Evolutionary conservation across 2,888 invertebrate genomes (phyloP).

Genomic region (Aquatica leii): DNA sequence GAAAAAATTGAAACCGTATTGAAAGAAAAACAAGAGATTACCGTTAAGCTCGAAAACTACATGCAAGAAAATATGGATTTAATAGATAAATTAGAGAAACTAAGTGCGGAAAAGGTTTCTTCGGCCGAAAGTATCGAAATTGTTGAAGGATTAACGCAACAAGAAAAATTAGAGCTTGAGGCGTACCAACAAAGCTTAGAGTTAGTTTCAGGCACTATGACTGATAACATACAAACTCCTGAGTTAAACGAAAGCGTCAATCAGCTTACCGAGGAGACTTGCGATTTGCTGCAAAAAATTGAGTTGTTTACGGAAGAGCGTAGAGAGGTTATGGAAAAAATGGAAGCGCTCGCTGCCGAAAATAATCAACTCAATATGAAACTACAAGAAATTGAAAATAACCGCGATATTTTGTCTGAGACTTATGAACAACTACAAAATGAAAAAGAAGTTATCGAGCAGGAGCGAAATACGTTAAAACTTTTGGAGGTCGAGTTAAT

Average conservation of each 20-base stretch:
- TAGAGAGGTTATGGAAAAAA: constrained; percentile 74
- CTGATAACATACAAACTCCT: constrained; percentile 51
- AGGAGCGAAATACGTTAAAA: constrained; percentile 53
- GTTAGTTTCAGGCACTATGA: constrained; percentile 45
- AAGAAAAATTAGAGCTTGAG: constrained; percentile 75
- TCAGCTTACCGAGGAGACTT: constrained; percentile 69
- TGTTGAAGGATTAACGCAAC: constrained; percentile 74
- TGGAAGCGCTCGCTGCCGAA: constrained; percentile 69
- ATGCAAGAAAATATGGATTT: constrained; percentile 79
- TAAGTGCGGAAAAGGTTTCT: constrained; percentile 76
- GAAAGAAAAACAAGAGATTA: constrained; percentile 68
- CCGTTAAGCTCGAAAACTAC: constrained; percentile 70
- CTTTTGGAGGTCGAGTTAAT: constrained; percentile 43
- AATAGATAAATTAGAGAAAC: constrained; percentile 75
- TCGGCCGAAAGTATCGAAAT: constrained; percentile 81
- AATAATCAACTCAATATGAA: constrained; percentile 65
- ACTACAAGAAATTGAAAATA: constrained; percentile 63
- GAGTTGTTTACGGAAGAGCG: constrained; percentile 74
- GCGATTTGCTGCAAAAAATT: constrained; percentile 72
- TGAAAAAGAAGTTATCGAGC: constrained; percentile 63
- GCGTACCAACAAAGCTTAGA: constrained; percentile 68
- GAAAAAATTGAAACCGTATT: constrained; percentile 66
- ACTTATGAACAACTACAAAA: constrained; percentile 59
- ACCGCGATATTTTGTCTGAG: constrained; percentile 57
- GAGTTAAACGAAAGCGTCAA: constrained; percentile 67